Conservation (phyloP, 2,797 vertebrate genomes). For the Micropoecilia bifurca region DNA sequence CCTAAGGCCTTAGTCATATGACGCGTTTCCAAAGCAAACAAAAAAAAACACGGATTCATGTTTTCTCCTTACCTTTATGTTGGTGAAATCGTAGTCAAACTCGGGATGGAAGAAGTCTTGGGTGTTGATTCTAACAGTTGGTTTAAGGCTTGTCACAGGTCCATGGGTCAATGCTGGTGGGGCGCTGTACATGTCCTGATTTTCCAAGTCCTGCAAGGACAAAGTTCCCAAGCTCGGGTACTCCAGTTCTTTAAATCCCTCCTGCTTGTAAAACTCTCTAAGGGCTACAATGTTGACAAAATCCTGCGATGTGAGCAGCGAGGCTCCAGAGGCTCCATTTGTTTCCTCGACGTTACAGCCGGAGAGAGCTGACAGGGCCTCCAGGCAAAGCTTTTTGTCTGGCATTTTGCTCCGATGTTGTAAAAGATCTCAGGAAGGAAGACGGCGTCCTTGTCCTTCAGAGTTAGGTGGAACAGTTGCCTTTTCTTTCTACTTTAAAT, state of each 20-base stretch:
- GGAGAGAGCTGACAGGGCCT: constrained; percentile 64
- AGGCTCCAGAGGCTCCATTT: not conserved
- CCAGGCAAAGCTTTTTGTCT: constrained; percentile 31
- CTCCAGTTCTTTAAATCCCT: constrained; percentile 56
- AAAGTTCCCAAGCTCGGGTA: constrained; percentile 58
- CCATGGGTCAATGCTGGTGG: constrained; percentile 16
- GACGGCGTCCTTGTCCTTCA: not conserved
- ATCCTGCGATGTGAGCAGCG: constrained; percentile 59
- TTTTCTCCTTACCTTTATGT: constrained; percentile 44
- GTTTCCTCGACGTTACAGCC: constrained; percentile 45
- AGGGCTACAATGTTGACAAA: constrained; percentile 65
- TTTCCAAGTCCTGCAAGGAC: constrained; percentile 45
- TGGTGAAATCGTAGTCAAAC: constrained; percentile 72
- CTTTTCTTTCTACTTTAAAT: not conserved
- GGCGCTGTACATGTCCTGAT: constrained; percentile 48
- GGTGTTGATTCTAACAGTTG: constrained; percentile 42
- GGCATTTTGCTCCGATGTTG: constrained; percentile 37
- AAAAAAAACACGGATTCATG: not conserved
- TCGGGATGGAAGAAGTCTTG: constrained; percentile 63
- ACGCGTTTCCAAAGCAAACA: not conserved
- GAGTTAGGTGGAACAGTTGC: not conserved
- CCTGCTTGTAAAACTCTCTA: constrained; percentile 59
- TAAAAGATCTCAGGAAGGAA: not conserved
- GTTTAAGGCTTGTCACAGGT: not conserved
- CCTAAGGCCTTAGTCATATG: not conserved